Evolutionary conservation across 2,797 vertebrate genomes (phyloP), one percentile per base, ranked within the genome.

Genomic region (Micropoecilia bifurca): DNA sequence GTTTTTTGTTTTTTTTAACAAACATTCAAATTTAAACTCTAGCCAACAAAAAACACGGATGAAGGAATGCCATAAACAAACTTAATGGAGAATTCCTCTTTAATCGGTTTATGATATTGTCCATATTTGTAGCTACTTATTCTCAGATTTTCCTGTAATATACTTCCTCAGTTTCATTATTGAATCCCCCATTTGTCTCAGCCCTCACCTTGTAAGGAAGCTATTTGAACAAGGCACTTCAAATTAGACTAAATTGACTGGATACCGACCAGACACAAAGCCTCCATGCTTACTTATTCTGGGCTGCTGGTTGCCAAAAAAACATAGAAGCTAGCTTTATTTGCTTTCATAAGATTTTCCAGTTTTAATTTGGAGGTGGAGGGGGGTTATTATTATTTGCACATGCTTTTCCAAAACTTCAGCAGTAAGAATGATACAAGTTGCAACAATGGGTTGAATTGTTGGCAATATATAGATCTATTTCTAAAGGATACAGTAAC

Each of bases 351-450:
- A 82, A 77, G 30, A 46, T 79, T 82, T 59, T 80, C 76, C n/a
- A 74, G 82, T 75, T 83, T 76, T 80, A 73, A 13, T 28, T 53
- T 8, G 1, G 50, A 25, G 8, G 50, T 25, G 8, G 7, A 25
- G 22, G 22, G 3, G 3, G 8, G 50, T 25, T 53, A 25, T 25
- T 53, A 53, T 25, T 66, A 30, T 74, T 20, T 55, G 7, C 41
- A 84, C 69, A 76, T 82, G 75, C 77, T 78, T 89, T 85, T 85
- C 79, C 76, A 76, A 86, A 86, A 57, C 14, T 57, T 86, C 76
- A 76, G 78, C 71, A 81, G 66, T 74, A 82, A 79, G n/a, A 43
- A 76, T 66, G 88, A 89, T 81, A 85, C 83, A 81, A 83, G 87
- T 84, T 43, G 9, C 71, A 74, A 39, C 43, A 5, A 4, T 39